Evolutionary conservation across 2,888 invertebrate genomes (phyloP).

Genomic region (Vandiemenella viatica): DNA sequence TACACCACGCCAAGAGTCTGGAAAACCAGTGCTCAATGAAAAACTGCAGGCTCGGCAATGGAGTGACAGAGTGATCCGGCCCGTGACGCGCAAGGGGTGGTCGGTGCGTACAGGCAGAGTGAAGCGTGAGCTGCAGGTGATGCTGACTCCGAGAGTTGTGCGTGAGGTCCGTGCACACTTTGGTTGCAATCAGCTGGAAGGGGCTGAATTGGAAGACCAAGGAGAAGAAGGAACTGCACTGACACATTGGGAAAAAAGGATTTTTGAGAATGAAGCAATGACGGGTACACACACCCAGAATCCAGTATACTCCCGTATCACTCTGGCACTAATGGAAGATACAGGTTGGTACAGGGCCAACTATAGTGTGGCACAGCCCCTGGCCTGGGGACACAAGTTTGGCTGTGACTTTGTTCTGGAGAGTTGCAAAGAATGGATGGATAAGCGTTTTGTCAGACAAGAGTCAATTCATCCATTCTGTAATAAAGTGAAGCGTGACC

Average conservation of each 20-base stretch:
- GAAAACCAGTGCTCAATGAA: conserved; percentile 78
- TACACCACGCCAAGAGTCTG: conserved; percentile 67
- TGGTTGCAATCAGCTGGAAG: conserved; percentile 73
- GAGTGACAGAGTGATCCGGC: conserved; percentile 76
- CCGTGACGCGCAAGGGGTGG: conserved; percentile 47
- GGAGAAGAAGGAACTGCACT: conserved; percentile 93
- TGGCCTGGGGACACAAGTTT: conserved; percentile 79
- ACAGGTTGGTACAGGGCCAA: conserved; percentile 94
- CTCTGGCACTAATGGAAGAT: conserved; percentile 93
- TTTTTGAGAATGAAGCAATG: conserved; percentile 99
- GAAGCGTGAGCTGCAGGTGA: conserved; percentile 62
- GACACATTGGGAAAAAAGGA: conserved; percentile 97
- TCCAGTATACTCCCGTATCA: conserved; percentile 88
- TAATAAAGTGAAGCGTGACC: conserved; percentile 81
- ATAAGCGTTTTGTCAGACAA: conserved; percentile 43
- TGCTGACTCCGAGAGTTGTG: conserved; percentile 82
- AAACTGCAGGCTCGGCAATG: conserved; percentile 87
- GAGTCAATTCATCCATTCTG: conserved; percentile 83
- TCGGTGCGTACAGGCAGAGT: conserved; percentile 60
- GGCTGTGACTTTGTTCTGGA: conserved; percentile 90
- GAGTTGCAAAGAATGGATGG: conserved; percentile 96
- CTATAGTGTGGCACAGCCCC: conserved; percentile 69
- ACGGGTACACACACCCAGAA: conserved; percentile 98
- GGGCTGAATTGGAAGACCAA: conserved; percentile 95
- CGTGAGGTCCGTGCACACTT: conserved; percentile 80